phyloP scores from a whole-genome alignment of 2,888 invertebrate species.

The Harpalus rubripes region DNA sequence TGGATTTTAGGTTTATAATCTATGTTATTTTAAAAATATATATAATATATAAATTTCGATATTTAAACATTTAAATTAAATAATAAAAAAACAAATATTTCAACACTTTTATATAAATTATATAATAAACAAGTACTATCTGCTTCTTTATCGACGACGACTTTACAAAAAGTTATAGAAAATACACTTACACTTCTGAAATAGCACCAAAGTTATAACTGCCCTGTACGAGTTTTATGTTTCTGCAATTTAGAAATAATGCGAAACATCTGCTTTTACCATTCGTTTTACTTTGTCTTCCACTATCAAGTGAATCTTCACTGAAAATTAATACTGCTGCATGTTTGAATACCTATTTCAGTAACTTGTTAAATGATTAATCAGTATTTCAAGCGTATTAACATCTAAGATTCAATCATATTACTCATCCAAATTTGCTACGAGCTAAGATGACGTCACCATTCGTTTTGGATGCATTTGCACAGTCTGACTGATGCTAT shows the following conservation, averaged over 20 bases:
- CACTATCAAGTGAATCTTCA: slow-evolving; percentile 27
- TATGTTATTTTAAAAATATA: slow-evolving; percentile 59
- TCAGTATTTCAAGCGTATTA: slow-evolving; percentile 49
- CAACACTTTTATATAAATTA: slow-evolving; percentile 66
- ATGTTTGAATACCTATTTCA: slow-evolving; percentile 19
- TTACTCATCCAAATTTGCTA: slow-evolving; percentile 33
- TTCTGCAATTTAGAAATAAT: slow-evolving; percentile 6
- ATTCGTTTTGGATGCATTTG: slow-evolving; percentile 41
- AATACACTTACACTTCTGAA: slow-evolving; percentile 65
- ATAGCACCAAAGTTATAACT: slow-evolving; percentile 66
- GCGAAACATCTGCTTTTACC: slow-evolving; percentile 39
- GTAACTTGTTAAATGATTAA: slow-evolving; percentile 40
- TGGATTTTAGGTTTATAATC: slow-evolving; percentile 58
- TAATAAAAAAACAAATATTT: slow-evolving; percentile 66
- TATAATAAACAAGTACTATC: slow-evolving; percentile 67
- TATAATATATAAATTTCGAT: slow-evolving; percentile 62
- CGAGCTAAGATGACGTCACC: slow-evolving; percentile 30
- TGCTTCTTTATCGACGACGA: slow-evolving; percentile 55
- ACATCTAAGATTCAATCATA: slow-evolving; percentile 35
- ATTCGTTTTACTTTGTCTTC: neutral
- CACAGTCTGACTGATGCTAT: slow-evolving; percentile 52
- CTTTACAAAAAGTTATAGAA: slow-evolving; percentile 64
- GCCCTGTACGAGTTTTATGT: slow-evolving; percentile 50
- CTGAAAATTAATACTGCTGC: slow-evolving; percentile 38
- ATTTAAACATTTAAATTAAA: slow-evolving; percentile 65